Evolutionary conservation across 2,797 vertebrate species (phyloP).

Genomic region (Kryptopterus vitreolus): DNA sequence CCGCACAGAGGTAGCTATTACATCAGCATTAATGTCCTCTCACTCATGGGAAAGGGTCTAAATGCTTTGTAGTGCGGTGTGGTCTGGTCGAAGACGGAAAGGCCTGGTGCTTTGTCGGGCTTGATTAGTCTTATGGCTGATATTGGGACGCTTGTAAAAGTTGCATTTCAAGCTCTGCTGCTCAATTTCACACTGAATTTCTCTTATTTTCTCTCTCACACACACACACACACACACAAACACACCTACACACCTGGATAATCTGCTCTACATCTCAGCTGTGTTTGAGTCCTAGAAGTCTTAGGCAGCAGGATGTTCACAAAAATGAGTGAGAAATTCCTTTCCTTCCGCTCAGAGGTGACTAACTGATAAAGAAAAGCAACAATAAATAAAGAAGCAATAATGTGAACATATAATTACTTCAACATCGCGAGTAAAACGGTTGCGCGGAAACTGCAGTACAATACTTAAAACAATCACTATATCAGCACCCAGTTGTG

Average conservation of each 20-base stretch:
- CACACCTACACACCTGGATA: background rate
- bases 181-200: background rate
- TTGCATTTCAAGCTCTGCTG: background rate
- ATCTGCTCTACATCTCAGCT: background rate
- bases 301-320: background rate
- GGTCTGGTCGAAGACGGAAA: background rate
- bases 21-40: background rate
- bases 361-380: background rate
- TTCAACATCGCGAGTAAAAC: no score
- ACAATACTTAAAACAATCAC: background rate
- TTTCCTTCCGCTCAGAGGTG: background rate
- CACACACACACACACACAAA: background rate
- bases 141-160: background rate
- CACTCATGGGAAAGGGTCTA: background rate
- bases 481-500: background rate
- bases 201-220: background rate
- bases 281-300: background rate
- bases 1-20: background rate
- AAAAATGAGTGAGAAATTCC: background rate
- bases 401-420: background rate
- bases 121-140: background rate
- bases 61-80: conserved; percentile 3
- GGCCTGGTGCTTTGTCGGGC: background rate
- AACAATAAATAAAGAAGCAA: background rate
- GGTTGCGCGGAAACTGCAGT: background rate